Evolutionary conservation across 2,797 vertebrate genomes (phyloP), one percentile per base, ranked within the genome.

Genomic region (Chelon labrosus): DNA sequence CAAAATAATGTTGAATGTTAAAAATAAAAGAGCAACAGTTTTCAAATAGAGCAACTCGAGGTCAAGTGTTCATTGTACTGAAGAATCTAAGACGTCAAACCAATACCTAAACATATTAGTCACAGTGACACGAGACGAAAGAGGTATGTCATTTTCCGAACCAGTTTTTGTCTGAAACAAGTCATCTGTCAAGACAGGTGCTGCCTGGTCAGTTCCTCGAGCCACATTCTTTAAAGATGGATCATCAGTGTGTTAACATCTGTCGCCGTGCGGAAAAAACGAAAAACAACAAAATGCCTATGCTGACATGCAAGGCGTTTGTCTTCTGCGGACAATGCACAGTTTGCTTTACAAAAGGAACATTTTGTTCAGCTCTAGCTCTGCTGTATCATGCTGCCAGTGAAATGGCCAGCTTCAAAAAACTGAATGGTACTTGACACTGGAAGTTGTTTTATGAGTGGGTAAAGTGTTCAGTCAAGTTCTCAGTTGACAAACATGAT

Each of bases 401-500:
- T 50, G 17, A 41, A 0, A 4, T 56, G 39, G n/a, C 27, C 31
- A 7, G 31, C 31, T 35, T 35, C 31, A 35, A 35, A 51, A 67
- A 56, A 19, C 16, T 55, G 19, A 44, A 1, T 9, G 25, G 9
- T 35, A 50, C 0, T 20, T 46, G 9, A 35, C 31, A 35, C 0
- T 19, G 10, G 27, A 70, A 50, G 50, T 52, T 50, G 64, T 46
- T 63, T 73, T 13, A n/a, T 2, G 20, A 38, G 27, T 1, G 7
- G 44, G 41, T 19, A 4, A 20, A 20, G 10, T 22, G 25, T 47
- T 70, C 42, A 25, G 35, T 13, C 31, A 35, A 35, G 12, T 19
- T 55, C 51, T 68, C 27, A 49, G 47, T 22, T 3, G 38, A 47
- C 9, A 66, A 61, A 63, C 59, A 17, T 16, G n/a, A 14, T 31